Evolutionary conservation across 2,113 vertebrate genomes (phyloP), one percentile per base, ranked within the genome.

Genomic region (Lethenteron camtschaticum): DNA sequence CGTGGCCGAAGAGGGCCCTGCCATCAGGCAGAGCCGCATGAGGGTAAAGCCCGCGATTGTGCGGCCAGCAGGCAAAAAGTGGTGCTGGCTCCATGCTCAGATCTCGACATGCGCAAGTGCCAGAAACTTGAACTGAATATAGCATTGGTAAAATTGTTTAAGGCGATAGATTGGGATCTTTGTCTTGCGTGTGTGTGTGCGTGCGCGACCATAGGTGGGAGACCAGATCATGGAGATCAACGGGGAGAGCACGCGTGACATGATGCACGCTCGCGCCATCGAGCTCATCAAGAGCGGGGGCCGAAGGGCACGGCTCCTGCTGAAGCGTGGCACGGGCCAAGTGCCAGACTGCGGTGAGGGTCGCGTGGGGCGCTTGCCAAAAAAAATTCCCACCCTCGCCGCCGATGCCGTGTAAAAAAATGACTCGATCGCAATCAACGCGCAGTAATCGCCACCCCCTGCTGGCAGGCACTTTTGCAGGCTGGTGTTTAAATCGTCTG

Each of bases 171-270:
- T 41, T 41, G 41, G 41, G 41, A 41, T 41, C 1, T 1, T 41
- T 41, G 41, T 41, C 41, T 41, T 41, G 41, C 41, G 41, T 41
- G 8, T 3, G 63, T 66, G 8, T 66, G n/a, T 66, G 24, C 24
- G n/a, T 66, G 63, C 9, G n/a, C n/a, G n/a, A 9, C 63, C 24
- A 16, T 10, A 99, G 94, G 88, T 99, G 70, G 94, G 94, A 70
- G 94, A 99, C 83, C 94, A 99, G 77, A 99, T 99, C 81, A 96
- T 99, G 73, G 94, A 99, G 84, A 96, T 99, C 78, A 99, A 97
- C 70, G 94, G 94, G 70, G 90, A 96, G 77, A 94, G 80, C 81
- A 96, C 92, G 69, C 81, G 89, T 73, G 90, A 94, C 77, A 96
- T 96, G 92, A 95, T 86, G 18, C 94, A 99, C 12, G 82, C 85